Evolutionary conservation across 2,888 invertebrate genomes (phyloP), one percentile per base, ranked within the genome.

Genomic region (Capitulum mitella): DNA sequence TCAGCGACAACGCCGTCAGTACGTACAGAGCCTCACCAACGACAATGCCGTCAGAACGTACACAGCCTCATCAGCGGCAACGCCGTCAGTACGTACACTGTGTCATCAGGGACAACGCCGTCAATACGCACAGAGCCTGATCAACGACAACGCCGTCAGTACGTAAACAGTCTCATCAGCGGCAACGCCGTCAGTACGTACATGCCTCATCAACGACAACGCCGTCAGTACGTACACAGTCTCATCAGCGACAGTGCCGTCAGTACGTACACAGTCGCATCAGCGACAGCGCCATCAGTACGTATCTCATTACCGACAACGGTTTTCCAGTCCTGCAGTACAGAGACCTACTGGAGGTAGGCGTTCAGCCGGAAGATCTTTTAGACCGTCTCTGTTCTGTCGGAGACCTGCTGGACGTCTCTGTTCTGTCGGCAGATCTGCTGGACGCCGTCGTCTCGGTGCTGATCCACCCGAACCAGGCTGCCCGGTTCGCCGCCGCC

Each of bases 401-500:
- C n/a, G n/a, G n/a, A n/a, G n/a, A n/a, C n/a, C n/a, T n/a, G n/a
- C n/a, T n/a, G n/a, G n/a, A n/a, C n/a, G n/a, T n/a, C n/a, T n/a
- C n/a, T n/a, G n/a, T n/a, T 5, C 43, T 12, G 43, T 12, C 43
- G 43, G 43, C 64, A 64, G 26, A 37, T 26, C 37, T 70, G 10
- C 26, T 40, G 26, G 29, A 93, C 84, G 91, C 92, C n/a, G 90
- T 92, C 32, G 89, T 91, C 82, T 89, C 93, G 84, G 95, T 98
- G 34, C 85, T 99, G 81, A 91, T 96, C 61, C 98, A 99, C 86
- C 98, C 98, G 0, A 94, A 95, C 85, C 85, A 87, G 80, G 95
- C 97, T 26, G 97, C 97, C 1, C 90, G 98, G 40, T 87, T 98
- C 79, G 94, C 97, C 26, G 97, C 97, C 32, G 96, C 98, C 32